Evolutionary conservation across 2,113 vertebrate genomes (phyloP).

Genomic region (Petroica traversi): DNA sequence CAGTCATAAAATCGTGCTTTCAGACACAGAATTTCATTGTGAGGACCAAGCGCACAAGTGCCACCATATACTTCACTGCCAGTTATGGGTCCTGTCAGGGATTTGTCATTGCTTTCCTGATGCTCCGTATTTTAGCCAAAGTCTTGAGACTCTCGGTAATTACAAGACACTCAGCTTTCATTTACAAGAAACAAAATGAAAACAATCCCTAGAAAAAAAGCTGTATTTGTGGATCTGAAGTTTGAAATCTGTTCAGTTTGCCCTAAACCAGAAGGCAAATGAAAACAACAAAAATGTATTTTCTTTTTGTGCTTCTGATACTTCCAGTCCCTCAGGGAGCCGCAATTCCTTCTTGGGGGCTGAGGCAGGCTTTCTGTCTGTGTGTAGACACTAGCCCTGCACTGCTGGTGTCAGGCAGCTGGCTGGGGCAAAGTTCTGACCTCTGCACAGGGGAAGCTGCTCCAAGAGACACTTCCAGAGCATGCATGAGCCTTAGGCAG

Average conservation of each 20-base stretch:
- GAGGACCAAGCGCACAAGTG: neutral
- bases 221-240: slow-evolving; percentile 26
- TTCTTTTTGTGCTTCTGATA: neutral
- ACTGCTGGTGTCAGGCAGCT: neutral
- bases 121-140: neutral
- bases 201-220: slow-evolving; percentile 40
- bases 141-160: neutral
- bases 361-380: neutral
- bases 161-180: slow-evolving; percentile 26
- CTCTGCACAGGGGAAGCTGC: neutral
- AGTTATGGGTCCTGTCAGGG: neutral
- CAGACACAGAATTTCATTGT: neutral
- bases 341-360: neutral
- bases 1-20: neutral
- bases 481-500: neutral
- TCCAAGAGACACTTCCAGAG: neutral
- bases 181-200: slow-evolving; percentile 58
- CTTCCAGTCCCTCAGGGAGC: neutral
- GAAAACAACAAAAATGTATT: slow-evolving; percentile 36
- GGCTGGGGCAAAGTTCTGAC: neutral
- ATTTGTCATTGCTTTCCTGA: neutral
- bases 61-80: neutral
- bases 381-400: neutral
- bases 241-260: slow-evolving; percentile 55
- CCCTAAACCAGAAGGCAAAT: slow-evolving; percentile 46